Conservation (phyloP, 1,140 invertebrate species). For the Schlechtendalia chinensis region DNA sequence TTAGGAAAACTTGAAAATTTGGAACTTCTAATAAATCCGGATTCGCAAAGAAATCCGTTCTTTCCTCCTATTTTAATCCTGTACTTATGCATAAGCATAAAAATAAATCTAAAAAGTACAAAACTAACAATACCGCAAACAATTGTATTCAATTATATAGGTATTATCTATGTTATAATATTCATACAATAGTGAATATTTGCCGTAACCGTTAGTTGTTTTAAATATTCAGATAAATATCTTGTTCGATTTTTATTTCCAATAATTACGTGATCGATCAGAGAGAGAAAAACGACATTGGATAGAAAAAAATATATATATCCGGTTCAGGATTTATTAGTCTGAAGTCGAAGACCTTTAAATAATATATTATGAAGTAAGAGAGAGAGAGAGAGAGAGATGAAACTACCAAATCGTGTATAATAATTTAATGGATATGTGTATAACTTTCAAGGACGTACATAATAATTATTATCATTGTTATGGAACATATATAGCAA, state of each 20-base stretch:
- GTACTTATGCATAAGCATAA: too few species aligned
- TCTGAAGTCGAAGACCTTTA: constrained; percentile 40
- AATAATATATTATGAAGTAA: not conserved
- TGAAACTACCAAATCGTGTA: constrained; percentile 5
- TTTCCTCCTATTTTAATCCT: too few species aligned
- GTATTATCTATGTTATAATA: not conserved
- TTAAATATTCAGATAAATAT: constrained; percentile 8
- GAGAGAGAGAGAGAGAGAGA: constrained; percentile 13
- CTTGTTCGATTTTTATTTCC: constrained; percentile 10
- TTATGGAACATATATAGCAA: not conserved
- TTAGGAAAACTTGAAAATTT: too few species aligned
- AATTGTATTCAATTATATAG: too few species aligned
- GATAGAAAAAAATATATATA: constrained; percentile 23
- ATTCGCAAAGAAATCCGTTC: too few species aligned
- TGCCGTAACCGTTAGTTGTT: constrained; percentile 17
- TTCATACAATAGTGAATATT: not conserved
- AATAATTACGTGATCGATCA: constrained; percentile 37
- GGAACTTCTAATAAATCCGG: too few species aligned
- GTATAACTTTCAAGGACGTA: constrained; percentile 17
- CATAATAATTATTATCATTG: constrained; percentile 36
- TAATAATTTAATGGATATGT: constrained; percentile 33
- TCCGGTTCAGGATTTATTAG: constrained; percentile 48
- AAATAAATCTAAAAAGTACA: too few species aligned
- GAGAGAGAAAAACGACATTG: constrained; percentile 28
- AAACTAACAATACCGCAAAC: too few species aligned